phyloP scores from a whole-genome alignment of 1,140 invertebrate species.

The Plutomurus gul region DNA sequence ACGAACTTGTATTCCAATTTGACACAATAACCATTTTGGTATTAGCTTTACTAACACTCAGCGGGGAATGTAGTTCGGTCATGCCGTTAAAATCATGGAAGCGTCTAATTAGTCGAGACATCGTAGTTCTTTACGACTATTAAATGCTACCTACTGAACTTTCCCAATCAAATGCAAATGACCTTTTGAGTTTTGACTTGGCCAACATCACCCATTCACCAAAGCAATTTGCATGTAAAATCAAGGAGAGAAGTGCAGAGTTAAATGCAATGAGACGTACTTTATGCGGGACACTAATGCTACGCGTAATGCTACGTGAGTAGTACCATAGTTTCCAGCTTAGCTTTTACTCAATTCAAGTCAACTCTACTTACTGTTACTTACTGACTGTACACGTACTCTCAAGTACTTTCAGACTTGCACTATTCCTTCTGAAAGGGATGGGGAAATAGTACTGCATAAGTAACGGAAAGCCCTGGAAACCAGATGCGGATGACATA shows the following conservation, averaged over 20 bases:
- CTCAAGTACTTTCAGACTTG: too few species aligned
- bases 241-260: constrained; percentile 26
- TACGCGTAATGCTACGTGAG: constrained; percentile 28
- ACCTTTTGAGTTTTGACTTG: constrained; percentile 26
- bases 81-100: constrained; percentile 27
- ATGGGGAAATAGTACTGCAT: constrained; percentile 15
- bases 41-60: not conserved
- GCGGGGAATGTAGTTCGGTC: not conserved
- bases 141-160: constrained; percentile 19
- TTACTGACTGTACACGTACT: not conserved
- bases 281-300: constrained; percentile 26
- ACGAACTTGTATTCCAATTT: not conserved
- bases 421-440: too few species aligned
- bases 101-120: constrained; percentile 26
- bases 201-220: not conserved
- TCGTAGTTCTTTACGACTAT: constrained; percentile 14
- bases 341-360: constrained; percentile 13
- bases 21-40: constrained; percentile 14
- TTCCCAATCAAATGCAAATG: constrained; percentile 17
- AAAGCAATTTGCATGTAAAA: constrained; percentile 20
- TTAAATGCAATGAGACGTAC: constrained; percentile 29
- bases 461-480: constrained; percentile 21
- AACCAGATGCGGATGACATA: constrained; percentile 40
- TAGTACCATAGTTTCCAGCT: constrained; percentile 23
- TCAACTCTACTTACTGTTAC: constrained; percentile 1